Conservation (phyloP, 2,113 vertebrate species). For the Tychaedon coryphoeus region DNA sequence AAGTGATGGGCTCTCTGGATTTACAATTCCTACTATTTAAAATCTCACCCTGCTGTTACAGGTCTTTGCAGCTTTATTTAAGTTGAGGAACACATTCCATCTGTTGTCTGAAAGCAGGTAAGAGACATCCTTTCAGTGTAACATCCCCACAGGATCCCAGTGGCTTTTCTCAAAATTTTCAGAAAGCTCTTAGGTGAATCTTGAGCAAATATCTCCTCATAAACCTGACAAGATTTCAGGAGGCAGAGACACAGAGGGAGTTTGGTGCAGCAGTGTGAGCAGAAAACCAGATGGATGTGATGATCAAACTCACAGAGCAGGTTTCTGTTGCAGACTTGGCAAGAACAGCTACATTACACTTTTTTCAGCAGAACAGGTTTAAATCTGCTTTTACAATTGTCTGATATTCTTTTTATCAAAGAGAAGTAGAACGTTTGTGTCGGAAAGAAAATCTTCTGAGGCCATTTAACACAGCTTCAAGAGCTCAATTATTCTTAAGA, state of each 20-base stretch:
- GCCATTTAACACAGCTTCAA: not conserved
- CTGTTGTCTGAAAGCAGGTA: not conserved
- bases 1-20: not conserved
- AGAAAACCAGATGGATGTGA: not conserved
- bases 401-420: not conserved
- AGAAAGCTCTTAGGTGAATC: not conserved
- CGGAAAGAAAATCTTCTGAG: not conserved
- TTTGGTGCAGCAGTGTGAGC: not conserved
- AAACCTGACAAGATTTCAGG: not conserved
- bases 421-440: not conserved
- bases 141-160: not conserved
- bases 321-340: not conserved
- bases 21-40: not conserved
- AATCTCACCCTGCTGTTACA: not conserved
- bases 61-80: not conserved
- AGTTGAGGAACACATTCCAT: not conserved
- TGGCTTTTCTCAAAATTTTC: not conserved
- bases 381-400: not conserved
- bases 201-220: not conserved
- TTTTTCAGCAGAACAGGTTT: not conserved
- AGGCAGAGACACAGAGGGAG: not conserved
- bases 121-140: not conserved
- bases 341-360: not conserved
- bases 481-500: not conserved
- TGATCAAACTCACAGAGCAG: not conserved